phyloP scores from a whole-genome alignment of 1,140 invertebrate genomes.

The Zaprionus capensis region DNA sequence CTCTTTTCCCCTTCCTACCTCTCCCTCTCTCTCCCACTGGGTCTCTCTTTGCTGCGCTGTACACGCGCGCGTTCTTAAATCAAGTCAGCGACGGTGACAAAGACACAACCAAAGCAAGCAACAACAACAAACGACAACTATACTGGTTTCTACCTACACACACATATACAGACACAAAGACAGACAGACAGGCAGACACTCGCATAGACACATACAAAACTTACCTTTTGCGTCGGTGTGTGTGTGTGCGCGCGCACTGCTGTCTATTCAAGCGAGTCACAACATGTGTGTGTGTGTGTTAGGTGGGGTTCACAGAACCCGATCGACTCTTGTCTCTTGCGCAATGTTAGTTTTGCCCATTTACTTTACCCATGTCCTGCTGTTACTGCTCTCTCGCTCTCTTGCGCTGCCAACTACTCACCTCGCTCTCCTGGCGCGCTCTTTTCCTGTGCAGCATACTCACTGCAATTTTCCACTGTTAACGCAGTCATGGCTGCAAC shows the following conservation, averaged over 20 bases:
- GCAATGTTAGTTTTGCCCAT: slow-evolving; percentile 46
- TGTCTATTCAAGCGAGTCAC: slow-evolving; percentile 49
- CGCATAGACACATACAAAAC: not conserved
- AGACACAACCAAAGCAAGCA: slow-evolving; percentile 26
- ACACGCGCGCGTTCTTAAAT: slow-evolving; percentile 40
- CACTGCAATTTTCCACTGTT: not conserved
- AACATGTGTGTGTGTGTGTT: slow-evolving; percentile 32
- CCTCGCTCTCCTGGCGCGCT: not conserved
- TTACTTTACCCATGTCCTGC: slow-evolving; percentile 39
- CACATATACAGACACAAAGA: slow-evolving; percentile 1
- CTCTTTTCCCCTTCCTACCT: not conserved
- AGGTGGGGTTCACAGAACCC: slow-evolving; percentile 57
- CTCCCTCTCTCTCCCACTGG: too few relatives aligned
- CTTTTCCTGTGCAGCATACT: not conserved
- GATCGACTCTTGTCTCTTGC: slow-evolving; percentile 36
- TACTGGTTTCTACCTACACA: slow-evolving; percentile 50
- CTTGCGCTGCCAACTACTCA: too few relatives aligned
- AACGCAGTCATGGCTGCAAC: not conserved
- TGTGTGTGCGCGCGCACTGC: slow-evolving; percentile 6
- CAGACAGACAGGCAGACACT: not conserved
- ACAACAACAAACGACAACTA: slow-evolving; percentile 31
- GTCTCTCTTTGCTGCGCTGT: slow-evolving; percentile 11
- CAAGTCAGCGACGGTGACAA: slow-evolving; percentile 41
- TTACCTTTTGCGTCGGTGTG: slow-evolving; percentile 6
- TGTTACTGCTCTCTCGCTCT: slow-evolving; percentile 3